A percentile compares a stretch with the other conserved stretches of the same genome.
These are phyloP conservation scores for Ginglymostoma cirratum DNA, from an alignment of 2,113 vertebrate species.

Conservation along the genomic window DNA sequence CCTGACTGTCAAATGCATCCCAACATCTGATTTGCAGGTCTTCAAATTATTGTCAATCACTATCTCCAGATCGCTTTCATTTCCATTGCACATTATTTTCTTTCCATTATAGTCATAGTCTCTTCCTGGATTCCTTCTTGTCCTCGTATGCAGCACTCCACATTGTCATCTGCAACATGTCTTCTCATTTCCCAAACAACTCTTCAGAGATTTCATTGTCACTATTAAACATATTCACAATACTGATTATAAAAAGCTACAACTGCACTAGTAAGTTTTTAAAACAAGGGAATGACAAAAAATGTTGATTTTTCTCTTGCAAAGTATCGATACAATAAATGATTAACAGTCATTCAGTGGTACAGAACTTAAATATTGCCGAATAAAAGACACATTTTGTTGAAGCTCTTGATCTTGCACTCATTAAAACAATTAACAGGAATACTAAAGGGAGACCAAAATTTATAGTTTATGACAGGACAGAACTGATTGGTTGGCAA, in stretches of 20 bases:
- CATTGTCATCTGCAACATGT: background rate
- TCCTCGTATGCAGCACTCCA: background rate
- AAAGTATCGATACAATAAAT: background rate
- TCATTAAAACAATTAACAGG: no score
- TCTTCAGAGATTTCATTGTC: background rate
- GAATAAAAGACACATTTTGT: no score
- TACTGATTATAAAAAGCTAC: background rate
- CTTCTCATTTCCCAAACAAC: background rate
- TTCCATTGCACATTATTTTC: background rate
- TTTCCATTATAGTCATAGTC: background rate
- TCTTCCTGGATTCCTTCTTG: background rate
- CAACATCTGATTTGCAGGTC: background rate
- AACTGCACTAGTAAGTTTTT: background rate
- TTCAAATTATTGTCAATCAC: background rate
- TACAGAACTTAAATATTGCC: no score
- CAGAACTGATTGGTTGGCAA: no score
- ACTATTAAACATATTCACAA: background rate
- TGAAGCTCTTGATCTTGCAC: no score
- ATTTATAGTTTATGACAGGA: no score
- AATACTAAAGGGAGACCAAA: no score
- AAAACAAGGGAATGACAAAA: background rate
- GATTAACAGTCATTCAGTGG: background rate
- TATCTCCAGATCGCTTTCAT: background rate
- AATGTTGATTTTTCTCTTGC: background rate
- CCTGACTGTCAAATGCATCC: background rate